Base-by-base conservation (phyloP, 30 jellyfish, hydroid and myxozoan species). In the Clytia hemisphaerica region DNA sequence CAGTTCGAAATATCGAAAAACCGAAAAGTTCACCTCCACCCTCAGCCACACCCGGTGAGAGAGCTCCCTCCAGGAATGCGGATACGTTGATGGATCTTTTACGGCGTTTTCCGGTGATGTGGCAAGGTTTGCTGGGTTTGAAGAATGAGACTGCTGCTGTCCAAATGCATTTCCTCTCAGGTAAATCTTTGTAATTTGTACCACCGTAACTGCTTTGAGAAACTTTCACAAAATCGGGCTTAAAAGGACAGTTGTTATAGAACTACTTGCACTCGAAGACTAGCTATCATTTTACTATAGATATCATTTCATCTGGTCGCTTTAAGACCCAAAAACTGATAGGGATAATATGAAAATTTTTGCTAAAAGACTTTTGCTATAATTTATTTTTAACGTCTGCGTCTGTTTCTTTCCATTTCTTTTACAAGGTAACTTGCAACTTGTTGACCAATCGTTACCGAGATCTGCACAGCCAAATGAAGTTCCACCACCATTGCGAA, bases 71-170 rank as follows among this genome's bases (percentile, higher is more conserved):
- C 0, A 83, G 75, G 31, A 89, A 72, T 67, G 83, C 94, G 33
- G 94, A 89, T 60, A 80, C 98, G 24, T 49, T 89, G 76, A 74
- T 89, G 63, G 98, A 89, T 67, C 59, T 89, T 55, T 80, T 89
- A 45, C 70, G 94, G 25, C 30, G 98, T 73, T 89, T 72, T 47
- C 98, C 98, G 9, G 98, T 89, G 38, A 89, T 89, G 94, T 89
- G 98, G 98, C 98, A 89, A 61, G 98, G 98, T 9, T 49, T 89
- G 65, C 73, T 89, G 53, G 98, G 95, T 25, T 64, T 89, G 67
- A 89, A 89, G 78, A 79, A 89, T 42, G 94, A 89, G 60, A 71
- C 98, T n/a, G 98, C 98, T 40, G 98, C 98, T 3, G 94, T 89
- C 16, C 98, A 89, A 63, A 89, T 89, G 98, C 98, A 89, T 70